Percentiles rank a stretch among this genome's conserved stretches.
Conservation (phyloP, 2,888 invertebrate species). For the Allolobophora icterica region DNA sequence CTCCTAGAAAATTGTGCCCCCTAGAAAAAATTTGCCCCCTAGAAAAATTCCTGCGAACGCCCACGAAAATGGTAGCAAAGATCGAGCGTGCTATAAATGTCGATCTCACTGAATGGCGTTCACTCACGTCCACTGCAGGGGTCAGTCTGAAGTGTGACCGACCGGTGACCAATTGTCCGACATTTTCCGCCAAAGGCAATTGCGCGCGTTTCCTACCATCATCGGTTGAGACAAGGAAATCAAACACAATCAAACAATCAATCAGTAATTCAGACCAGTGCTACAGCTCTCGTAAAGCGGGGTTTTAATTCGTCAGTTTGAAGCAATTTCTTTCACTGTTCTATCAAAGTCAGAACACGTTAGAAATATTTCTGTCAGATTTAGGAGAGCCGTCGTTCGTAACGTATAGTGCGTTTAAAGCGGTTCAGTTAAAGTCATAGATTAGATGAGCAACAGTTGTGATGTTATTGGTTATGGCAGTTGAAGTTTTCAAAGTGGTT, state of each 20-base stretch:
- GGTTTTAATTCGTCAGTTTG: neutral
- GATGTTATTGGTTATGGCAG: neutral
- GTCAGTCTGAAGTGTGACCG: neutral
- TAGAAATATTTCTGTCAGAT: too few relatives aligned
- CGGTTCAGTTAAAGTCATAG: neutral
- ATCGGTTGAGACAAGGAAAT: neutral
- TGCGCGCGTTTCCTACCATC: neutral
- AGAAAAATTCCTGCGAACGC: too few relatives aligned
- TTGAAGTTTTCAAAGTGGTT: neutral
- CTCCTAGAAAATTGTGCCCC: too few relatives aligned
- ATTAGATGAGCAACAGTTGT: neutral
- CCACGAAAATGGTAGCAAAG: too few relatives aligned
- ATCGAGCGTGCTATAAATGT: too few relatives aligned
- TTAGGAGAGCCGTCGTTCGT: neutral
- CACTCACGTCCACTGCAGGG: neutral
- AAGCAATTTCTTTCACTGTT: neutral
- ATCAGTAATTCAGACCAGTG: conserved; percentile 13
- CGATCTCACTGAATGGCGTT: neutral
- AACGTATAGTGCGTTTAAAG: neutral
- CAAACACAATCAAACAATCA: neutral
- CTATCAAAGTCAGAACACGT: neutral
- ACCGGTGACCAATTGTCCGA: neutral
- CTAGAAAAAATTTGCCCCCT: too few relatives aligned
- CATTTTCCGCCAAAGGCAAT: neutral
- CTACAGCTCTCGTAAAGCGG: neutral